Evolutionary conservation across 2,888 invertebrate species (phyloP).

Genomic region (Sussaba pulchella): DNA sequence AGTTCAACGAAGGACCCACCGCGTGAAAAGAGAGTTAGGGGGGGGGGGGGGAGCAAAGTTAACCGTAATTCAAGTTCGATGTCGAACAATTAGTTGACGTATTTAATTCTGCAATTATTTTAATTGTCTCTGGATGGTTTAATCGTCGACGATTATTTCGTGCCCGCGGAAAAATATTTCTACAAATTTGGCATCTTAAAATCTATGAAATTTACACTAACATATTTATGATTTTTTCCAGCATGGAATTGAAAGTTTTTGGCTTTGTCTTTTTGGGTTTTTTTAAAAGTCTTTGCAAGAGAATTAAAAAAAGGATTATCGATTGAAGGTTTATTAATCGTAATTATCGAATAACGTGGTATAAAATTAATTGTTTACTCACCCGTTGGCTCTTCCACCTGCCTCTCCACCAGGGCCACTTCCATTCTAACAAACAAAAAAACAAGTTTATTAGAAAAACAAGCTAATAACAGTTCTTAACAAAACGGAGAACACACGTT

Average conservation of each 20-base stretch:
- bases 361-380: slow-evolving; percentile 82
- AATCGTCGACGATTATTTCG: too few relatives aligned
- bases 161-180: too few relatives aligned
- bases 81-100: neutral
- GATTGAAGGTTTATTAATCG: too few relatives aligned
- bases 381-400: slow-evolving; percentile 93
- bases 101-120: neutral
- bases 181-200: too few relatives aligned
- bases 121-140: too few relatives aligned
- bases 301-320: too few relatives aligned
- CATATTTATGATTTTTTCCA: too few relatives aligned
- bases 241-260: neutral
- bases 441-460: slow-evolving; percentile 85
- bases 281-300: too few relatives aligned
- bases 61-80: neutral
- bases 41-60: neutral
- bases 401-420: slow-evolving; percentile 92
- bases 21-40: neutral
- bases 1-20: neutral
- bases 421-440: slow-evolving; percentile 93
- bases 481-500: slow-evolving; percentile 78
- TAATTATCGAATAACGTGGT: too few relatives aligned
- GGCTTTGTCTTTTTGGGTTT: too few relatives aligned
- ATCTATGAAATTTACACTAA: too few relatives aligned
- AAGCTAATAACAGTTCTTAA: slow-evolving; percentile 82